A percentile compares a stretch with the other conserved stretches of the same genome.
Evolutionary conservation across 2,888 invertebrate species (phyloP).

Genomic region (Tigriopus californicus): DNA sequence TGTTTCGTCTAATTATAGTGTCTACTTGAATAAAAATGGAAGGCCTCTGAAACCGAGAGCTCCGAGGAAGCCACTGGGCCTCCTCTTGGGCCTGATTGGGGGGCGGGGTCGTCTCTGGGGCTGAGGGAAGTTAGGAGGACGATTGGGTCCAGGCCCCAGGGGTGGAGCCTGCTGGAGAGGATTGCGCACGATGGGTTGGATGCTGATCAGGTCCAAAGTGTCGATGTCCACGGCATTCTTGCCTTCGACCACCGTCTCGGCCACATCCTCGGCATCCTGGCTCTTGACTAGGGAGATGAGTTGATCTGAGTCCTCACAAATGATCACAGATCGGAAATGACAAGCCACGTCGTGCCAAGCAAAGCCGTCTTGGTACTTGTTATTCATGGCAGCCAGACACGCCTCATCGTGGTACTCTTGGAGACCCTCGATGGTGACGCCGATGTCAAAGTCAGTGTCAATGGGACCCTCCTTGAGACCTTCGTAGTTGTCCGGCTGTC

Average conservation of each 20-base stretch:
- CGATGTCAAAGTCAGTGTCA: slow-evolving; percentile 11
- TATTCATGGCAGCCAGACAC: slow-evolving; percentile 66
- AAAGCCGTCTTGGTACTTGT: slow-evolving; percentile 70
- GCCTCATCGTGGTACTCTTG: slow-evolving; percentile 37
- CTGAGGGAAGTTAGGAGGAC: not conserved
- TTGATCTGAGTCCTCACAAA: slow-evolving; percentile 17
- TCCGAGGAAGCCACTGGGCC: slow-evolving; percentile 4
- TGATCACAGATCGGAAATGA: slow-evolving; percentile 14
- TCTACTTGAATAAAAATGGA: not conserved
- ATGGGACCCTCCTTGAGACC: slow-evolving; percentile 16
- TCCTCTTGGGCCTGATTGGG: not conserved
- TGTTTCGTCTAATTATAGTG: not conserved
- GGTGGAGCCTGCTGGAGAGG: not conserved
- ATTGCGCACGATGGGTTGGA: not conserved
- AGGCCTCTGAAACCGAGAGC: slow-evolving; percentile 1
- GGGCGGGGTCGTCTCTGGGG: not conserved
- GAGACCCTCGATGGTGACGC: slow-evolving; percentile 21
- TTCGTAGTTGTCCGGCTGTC: slow-evolving; percentile 14
- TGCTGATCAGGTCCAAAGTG: not conserved
- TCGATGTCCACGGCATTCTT: slow-evolving; percentile 1
- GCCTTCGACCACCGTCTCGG: not conserved
- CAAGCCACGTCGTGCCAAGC: slow-evolving; percentile 75
- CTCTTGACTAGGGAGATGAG: slow-evolving; percentile 13
- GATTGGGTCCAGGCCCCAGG: not conserved
- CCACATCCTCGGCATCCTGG: slow-evolving; percentile 9